Evolutionary conservation across 2,888 invertebrate genomes (phyloP).

Genomic region (Cephus runcator): DNA sequence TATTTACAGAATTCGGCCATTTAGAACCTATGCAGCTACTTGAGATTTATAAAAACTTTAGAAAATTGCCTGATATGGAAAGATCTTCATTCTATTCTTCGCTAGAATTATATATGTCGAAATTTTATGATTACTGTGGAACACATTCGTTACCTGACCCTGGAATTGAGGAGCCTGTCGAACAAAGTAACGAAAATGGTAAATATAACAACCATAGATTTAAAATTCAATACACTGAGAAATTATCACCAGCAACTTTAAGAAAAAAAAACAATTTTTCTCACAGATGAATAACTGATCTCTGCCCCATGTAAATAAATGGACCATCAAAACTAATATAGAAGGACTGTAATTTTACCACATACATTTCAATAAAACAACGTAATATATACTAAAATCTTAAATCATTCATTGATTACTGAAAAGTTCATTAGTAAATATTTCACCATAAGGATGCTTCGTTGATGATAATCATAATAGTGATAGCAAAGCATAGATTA

Average conservation of each 20-base stretch:
- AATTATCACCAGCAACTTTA: not conserved
- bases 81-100: not conserved
- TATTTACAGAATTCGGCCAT: conserved; percentile 80
- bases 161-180: not conserved
- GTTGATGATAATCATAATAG: no score
- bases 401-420: not conserved
- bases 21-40: conserved; percentile 73
- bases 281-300: not conserved
- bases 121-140: not conserved
- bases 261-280: not conserved
- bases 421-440: not conserved
- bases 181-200: not conserved
- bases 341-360: not conserved
- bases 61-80: conserved; percentile 35
- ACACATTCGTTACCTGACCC: not conserved
- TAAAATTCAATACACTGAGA: not conserved
- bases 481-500: no score
- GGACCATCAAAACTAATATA: not conserved
- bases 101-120: not conserved
- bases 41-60: conserved; percentile 72
- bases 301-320: not conserved
- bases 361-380: not conserved
- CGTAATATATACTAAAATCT: not conserved
- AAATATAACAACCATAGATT: not conserved
- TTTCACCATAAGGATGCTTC: not conserved